These are phyloP conservation scores for Scaptomyza tumidula DNA, from an alignment of 2,888 invertebrate genomes.

Conservation along the genomic window DNA sequence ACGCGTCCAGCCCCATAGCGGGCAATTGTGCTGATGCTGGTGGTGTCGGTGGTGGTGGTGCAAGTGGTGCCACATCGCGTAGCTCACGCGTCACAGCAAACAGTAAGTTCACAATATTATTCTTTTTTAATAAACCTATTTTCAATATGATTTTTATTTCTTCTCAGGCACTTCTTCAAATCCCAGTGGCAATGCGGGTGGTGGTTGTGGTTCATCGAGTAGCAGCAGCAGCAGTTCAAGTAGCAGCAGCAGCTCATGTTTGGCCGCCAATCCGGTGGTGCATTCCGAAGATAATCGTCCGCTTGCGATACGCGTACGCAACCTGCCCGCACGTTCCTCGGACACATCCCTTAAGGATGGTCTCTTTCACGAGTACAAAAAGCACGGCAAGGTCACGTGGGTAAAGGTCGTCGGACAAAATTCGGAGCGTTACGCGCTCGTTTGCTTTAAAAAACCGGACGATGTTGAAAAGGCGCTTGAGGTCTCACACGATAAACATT, in stretches of 20 bases:
- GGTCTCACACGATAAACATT: slow-evolving; percentile 97
- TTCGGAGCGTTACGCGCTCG: slow-evolving; percentile 95
- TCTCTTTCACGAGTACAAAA: slow-evolving; percentile 99
- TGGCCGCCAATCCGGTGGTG: slow-evolving; percentile 83
- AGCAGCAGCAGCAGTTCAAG: slow-evolving; percentile 73
- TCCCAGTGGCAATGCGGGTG: slow-evolving; percentile 77
- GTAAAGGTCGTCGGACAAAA: slow-evolving; percentile 97
- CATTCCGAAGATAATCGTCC: slow-evolving; percentile 88
- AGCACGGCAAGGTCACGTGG: slow-evolving; percentile 98
- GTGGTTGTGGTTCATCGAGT: slow-evolving; percentile 73
- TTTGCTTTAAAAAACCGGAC: slow-evolving; percentile 98
- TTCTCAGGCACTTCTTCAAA: slow-evolving; percentile 76
- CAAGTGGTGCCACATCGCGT: slow-evolving; percentile 56
- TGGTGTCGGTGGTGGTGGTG: slow-evolving; percentile 52
- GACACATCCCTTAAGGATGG: slow-evolving; percentile 98
- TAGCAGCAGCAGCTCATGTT: slow-evolving; percentile 76
- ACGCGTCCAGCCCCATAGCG: slow-evolving; percentile 84
- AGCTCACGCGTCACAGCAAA: slow-evolving; percentile 84
- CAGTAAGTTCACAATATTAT: slow-evolving; percentile 55
- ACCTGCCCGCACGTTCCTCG: slow-evolving; percentile 94
- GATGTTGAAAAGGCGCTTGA: slow-evolving; percentile 98
- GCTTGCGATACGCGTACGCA: slow-evolving; percentile 95
- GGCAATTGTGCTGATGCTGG: slow-evolving; percentile 80
- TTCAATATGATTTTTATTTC: not conserved
- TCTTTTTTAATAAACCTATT: not conserved